A percentile compares a stretch with the other conserved stretches of the same genome.
phyloP scores from a whole-genome alignment of 1,140 invertebrate genomes.

The Magallana gigas region DNA sequence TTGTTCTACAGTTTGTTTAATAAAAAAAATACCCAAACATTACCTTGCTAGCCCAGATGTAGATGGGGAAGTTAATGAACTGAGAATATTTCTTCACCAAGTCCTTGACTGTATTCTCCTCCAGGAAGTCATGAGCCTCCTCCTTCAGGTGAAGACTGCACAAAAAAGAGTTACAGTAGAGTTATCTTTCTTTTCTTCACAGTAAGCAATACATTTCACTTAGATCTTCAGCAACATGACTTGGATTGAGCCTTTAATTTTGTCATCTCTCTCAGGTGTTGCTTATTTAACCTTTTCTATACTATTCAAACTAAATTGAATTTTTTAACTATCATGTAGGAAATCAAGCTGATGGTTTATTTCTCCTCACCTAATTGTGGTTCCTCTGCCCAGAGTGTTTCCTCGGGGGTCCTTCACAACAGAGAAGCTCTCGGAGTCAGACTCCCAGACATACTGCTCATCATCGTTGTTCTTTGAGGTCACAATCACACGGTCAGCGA shows the following conservation, averaged over 20 bases:
- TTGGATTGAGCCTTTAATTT: too few species aligned
- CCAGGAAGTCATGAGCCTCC: constrained; percentile 96
- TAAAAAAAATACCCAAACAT: background rate
- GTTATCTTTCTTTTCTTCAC: background rate
- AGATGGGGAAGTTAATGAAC: constrained; percentile 99
- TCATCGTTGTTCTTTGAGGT: constrained; percentile 98
- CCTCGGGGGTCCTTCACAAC: constrained; percentile 97
- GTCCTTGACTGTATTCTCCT: constrained; percentile 92
- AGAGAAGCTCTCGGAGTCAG: constrained; percentile 89
- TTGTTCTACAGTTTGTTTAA: too few species aligned
- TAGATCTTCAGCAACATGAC: background rate
- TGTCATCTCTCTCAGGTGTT: too few species aligned
- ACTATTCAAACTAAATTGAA: too few species aligned
- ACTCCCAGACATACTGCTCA: constrained; percentile 98
- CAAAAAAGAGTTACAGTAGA: background rate
- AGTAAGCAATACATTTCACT: background rate
- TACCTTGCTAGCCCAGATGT: constrained; percentile 95
- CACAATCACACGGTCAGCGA: constrained; percentile 83
- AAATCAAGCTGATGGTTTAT: too few species aligned
- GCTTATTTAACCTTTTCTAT: too few species aligned
- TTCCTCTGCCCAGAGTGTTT: constrained; percentile 92
- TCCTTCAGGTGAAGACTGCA: constrained; percentile 94
- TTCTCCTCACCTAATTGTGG: constrained; percentile 83
- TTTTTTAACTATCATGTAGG: too few species aligned
- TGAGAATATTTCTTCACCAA: constrained; percentile 99